phyloP scores from a whole-genome alignment of 1,140 invertebrate species.

The Drosophila arawakana region DNA sequence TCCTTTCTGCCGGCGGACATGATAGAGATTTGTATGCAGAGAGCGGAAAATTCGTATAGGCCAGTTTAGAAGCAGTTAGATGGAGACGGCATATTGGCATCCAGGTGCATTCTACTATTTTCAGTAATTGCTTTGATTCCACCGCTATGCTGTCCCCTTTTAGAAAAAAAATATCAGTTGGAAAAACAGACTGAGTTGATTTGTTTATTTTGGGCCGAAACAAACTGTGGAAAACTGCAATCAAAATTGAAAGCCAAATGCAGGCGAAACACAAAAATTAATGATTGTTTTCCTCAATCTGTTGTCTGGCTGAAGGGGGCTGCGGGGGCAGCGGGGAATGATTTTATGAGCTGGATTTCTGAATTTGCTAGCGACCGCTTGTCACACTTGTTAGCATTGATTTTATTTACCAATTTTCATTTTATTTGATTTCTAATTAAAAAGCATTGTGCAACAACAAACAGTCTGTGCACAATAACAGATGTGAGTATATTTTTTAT shows the following conservation, averaged over 20 bases:
- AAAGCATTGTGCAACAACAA: conserved; percentile 48
- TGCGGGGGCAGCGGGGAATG: not conserved
- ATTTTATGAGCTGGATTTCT: conserved; percentile 11
- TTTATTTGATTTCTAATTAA: conserved; percentile 82
- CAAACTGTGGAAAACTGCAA: conserved; percentile 54
- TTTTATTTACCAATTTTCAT: conserved; percentile 61
- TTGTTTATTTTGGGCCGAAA: conserved; percentile 53
- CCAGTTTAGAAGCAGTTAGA: conserved; percentile 20
- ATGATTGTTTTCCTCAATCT: conserved; percentile 57
- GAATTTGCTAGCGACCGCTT: conserved; percentile 35
- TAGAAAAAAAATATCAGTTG: not conserved
- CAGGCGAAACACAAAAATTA: conserved; percentile 55
- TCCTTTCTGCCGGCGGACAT: conserved; percentile 49
- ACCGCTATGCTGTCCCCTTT: conserved; percentile 17
- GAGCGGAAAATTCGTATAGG: conserved; percentile 49
- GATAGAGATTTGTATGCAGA: conserved; percentile 64
- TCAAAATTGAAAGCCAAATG: conserved; percentile 62
- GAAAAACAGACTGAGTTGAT: conserved; percentile 28
- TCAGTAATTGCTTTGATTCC: conserved; percentile 64
- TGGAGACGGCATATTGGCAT: conserved; percentile 12
- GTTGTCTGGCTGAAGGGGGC: not conserved
- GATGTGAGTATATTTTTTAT: conserved; percentile 23
- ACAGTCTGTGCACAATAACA: not conserved
- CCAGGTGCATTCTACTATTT: conserved; percentile 44
- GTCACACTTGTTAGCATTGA: conserved; percentile 69